Evolutionary conservation across 2,888 invertebrate species (phyloP).

Genomic region (Orchesellides sinensis): DNA sequence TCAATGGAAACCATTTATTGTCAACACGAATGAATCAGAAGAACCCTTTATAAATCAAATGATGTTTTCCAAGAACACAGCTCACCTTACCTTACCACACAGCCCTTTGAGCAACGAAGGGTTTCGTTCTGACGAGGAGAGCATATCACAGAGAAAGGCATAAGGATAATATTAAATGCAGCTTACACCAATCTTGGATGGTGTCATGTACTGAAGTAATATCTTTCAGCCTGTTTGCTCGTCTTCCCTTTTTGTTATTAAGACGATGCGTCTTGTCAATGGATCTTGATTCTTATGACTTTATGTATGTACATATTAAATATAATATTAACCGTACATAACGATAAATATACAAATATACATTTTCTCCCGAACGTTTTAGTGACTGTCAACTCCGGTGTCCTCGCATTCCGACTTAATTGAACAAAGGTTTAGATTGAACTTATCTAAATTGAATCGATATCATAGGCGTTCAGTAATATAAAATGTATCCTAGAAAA

Average conservation of each 20-base stretch:
- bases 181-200: background rate
- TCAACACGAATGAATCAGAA: slow-evolving; percentile 44
- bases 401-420: slow-evolving; percentile 14
- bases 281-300: background rate
- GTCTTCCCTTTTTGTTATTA: background rate
- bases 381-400: too few relatives aligned
- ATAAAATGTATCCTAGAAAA: too few relatives aligned
- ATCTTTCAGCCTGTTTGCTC: background rate
- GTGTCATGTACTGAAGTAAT: slow-evolving; percentile 15
- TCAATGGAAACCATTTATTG: slow-evolving; percentile 35
- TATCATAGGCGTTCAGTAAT: too few relatives aligned
- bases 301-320: background rate
- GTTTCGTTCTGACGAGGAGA: background rate
- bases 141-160: background rate
- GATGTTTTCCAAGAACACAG: slow-evolving; percentile 12
- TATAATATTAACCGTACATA: background rate
- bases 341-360: background rate
- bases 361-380: too few relatives aligned
- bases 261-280: background rate
- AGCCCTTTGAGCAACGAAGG: background rate
- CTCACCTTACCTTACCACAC: background rate
- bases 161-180: background rate
- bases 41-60: slow-evolving; percentile 53
- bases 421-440: slow-evolving; percentile 26
- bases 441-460: slow-evolving; percentile 32